These are phyloP conservation scores for Megaceryle maxima DNA, from an alignment of 2,113 vertebrate species.

Conservation along the genomic window DNA sequence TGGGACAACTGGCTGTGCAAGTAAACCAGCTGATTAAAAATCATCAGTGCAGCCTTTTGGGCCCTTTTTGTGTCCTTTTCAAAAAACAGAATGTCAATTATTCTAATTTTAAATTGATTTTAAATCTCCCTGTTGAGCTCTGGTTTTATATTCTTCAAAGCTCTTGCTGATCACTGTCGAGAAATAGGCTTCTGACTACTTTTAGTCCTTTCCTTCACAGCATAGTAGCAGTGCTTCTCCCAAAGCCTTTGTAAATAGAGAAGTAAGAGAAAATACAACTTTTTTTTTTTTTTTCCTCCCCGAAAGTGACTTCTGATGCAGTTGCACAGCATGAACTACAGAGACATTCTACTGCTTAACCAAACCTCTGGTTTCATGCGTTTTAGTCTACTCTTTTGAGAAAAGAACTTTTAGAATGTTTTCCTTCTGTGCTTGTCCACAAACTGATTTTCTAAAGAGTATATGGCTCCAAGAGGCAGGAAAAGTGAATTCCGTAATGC, in stretches of 20 bases:
- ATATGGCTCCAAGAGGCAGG: neutral
- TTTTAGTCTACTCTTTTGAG: neutral
- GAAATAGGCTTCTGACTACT: neutral
- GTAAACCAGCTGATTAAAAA: neutral
- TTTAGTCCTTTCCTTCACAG: neutral
- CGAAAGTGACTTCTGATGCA: neutral
- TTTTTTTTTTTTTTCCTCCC: neutral
- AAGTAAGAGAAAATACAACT: neutral
- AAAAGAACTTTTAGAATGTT: neutral
- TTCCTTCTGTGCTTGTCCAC: neutral
- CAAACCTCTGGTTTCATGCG: neutral
- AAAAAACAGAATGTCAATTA: neutral
- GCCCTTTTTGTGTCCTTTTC: neutral
- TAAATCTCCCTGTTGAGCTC: neutral
- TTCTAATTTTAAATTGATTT: neutral
- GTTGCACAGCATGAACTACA: neutral
- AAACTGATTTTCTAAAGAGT: neutral
- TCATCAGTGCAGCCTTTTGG: neutral
- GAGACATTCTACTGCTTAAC: neutral
- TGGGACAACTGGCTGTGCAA: neutral
- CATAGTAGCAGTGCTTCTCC: neutral
- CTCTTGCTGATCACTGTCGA: neutral
- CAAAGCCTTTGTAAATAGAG: neutral
- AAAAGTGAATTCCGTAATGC: neutral
- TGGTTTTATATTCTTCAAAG: neutral